Base-by-base conservation (phyloP, 2,797 vertebrate species). In the Bryconaethiops microstoma region DNA sequence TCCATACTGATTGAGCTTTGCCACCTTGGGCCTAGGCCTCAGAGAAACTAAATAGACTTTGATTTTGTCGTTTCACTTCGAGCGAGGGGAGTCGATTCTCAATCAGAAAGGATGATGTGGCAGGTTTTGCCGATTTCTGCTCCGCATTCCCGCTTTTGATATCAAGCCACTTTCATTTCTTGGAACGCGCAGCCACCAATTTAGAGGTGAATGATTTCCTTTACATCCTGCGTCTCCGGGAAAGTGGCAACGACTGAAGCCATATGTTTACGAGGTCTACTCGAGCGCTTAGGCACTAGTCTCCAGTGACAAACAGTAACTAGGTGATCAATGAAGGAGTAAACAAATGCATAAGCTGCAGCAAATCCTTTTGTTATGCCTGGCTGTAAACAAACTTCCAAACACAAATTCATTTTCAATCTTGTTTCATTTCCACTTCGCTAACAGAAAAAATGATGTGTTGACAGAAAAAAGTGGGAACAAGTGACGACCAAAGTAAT, bases 401-500 rank as follows among this genome's bases (percentile, higher is more conserved):
- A 79, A 90, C 83, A 80, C 74, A 84, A 88, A 81, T 86, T 80
- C 81, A 79, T 82, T 86, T 87, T 35, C 39, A 80, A 69, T 84
- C 75, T 84, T 80, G 81, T 80, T 76, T 85, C 79, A 83, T 86
- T 89, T 85, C 73, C 64, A 77, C 68, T 79, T 80, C 82, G 54
- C 63, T 63, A 65, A 76, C 55, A 68, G 42, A 52, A 35, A 52
- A 57, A 65, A 72, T 77, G 69, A 78, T 42, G 57, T 65, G 70
- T 76, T 80, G 70, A 85, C 73, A 57, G n/a, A 65, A 83, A 86
- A 65, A 39, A 29, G 60, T n/a, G 81, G 39, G 35, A 59, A 62
- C 78, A 84, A 60, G 64, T 78, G 83, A 74, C 79, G 4, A 12
- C 62, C 59, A 70, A 87, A 83, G 88, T 92, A 91, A 92, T 89